Percentiles rank a stretch among this genome's conserved stretches.
Conservation (phyloP, 2,888 invertebrate genomes). For the Litoditis marina region DNA sequence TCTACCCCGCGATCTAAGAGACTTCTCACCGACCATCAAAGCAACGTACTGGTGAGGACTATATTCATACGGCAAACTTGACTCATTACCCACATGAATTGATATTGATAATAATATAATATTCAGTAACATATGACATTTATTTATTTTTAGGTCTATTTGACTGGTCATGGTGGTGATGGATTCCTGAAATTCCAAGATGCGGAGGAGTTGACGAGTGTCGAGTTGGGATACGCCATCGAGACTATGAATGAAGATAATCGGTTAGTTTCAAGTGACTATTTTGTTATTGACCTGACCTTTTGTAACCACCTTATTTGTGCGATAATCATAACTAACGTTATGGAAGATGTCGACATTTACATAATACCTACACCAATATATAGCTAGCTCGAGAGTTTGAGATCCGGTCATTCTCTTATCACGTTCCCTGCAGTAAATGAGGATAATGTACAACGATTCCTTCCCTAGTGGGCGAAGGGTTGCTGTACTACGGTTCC, state of each 20-base stretch:
- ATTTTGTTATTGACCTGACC: background rate
- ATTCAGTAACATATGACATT: background rate
- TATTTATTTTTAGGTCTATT: slow-evolving; percentile 41
- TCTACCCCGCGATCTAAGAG: slow-evolving; percentile 92
- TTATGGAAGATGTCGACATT: no score
- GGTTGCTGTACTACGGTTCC: no score
- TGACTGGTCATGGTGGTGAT: slow-evolving; percentile 84
- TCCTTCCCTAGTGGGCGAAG: no score
- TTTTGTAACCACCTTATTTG: background rate
- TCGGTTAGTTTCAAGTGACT: no score
- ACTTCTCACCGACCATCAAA: slow-evolving; percentile 88
- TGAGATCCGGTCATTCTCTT: no score
- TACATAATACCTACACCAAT: no score
- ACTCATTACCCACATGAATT: background rate
- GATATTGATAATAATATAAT: no score
- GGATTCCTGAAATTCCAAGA: slow-evolving; percentile 99
- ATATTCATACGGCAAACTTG: background rate
- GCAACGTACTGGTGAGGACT: slow-evolving; percentile 75
- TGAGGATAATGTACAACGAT: no score
- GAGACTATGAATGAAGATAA: slow-evolving; percentile 99
- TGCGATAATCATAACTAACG: background rate
- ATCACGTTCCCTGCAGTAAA: no score
- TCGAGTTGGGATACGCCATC: slow-evolving; percentile 94
- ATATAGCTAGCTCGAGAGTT: no score
- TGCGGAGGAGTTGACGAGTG: slow-evolving; percentile 95